Base-by-base conservation (phyloP, 2,888 invertebrate genomes). In the Zele albiditarsus region DNA sequence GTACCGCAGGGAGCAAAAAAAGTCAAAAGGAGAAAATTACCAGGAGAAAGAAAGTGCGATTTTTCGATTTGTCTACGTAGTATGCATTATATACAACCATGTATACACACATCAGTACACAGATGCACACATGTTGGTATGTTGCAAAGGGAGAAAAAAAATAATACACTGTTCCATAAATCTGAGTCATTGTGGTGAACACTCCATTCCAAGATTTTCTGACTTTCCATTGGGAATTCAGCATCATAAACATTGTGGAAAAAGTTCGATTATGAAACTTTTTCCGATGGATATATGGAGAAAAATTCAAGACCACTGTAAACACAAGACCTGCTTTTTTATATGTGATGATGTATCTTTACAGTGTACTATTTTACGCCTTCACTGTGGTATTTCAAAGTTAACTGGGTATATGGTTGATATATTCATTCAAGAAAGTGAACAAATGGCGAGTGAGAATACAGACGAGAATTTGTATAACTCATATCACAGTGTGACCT, bases 181-280 rank as follows among this genome's bases (percentile, higher is more conserved):
- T 79, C 79, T 73, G 53, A 42, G 42, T n/a, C 58, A 42, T 33
- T 10, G 58, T 33, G 58, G 27, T 25, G 1, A 53, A 53, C 53
- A 49, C 69, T 46, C n/a, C 16, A 46, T 46, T 46, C n/a, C 46
- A n/a, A 46, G 16, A n/a, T 46, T 46, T 14, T 5, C 20, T 2
- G 6, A 20, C n/a, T 20, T 20, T 2, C 53, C 20, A 65, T 65
- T 23, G 67, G 67, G 67, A 67, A 73, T 73, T 71, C 71, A 78
- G 75, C 77, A 80, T 81, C 83, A 84, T 88, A 88, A 88, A 88
- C 87, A 87, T 86, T 86, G 85, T 85, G 78, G 82, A 79, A 84
- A 73, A 88, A 88, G 82, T 88, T 88, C 84, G 87, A 88, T 88
- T 88, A 87, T 86, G 85, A 87, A 88, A 88, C 84, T 88, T 88